Base-by-base conservation (phyloP, 2,797 vertebrate species). In the Silurus lanzhouensis region DNA sequence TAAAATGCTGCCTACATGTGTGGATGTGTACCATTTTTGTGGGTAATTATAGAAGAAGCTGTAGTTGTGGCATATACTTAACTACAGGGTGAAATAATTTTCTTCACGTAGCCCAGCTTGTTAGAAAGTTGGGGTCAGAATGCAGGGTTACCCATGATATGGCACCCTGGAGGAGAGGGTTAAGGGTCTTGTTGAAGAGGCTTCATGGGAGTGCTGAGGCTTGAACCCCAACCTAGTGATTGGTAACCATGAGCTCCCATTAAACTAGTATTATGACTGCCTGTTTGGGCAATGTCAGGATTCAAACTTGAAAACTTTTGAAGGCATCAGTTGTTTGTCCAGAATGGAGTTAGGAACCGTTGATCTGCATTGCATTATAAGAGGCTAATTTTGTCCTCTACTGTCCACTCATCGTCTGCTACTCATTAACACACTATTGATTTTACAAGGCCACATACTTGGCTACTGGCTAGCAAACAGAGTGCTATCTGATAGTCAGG, bases 401-500 rank as follows among this genome's bases (percentile, higher is more conserved):
- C 72, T 52, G 80, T 83, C 74, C 63, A 70, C 27, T 75, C 17
- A 44, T 66, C 71, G 27, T 5, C 55, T 48, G 58, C 72, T 78
- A 71, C 66, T 83, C 57, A 27, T 84, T 75, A 64, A 55, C 17
- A 71, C 55, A n/a, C n/a, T 15, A 60, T 85, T 83, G 48, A 76
- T 81, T 68, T 77, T 78, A 19, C 82, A 57, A 86, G 86, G 17
- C 90, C 88, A 90, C 84, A 87, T 85, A 83, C 89, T 38, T 85
- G 72, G 57, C 64, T 82, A 75, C 66, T 80, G 77, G 58, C 77
- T 66, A 61, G 61, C 83, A 87, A 88, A 71, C 85, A 84, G 44
- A 58, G 61, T 68, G 64, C 66, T 79, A 83, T 74, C 86, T 87
- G 76, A 76, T 84, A 86, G 79, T 58, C 82, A 84, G 83, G 70